These are phyloP conservation scores for Myotis daubentonii DNA, from an alignment of 2,797 vertebrate genomes.

Conservation along the genomic window DNA sequence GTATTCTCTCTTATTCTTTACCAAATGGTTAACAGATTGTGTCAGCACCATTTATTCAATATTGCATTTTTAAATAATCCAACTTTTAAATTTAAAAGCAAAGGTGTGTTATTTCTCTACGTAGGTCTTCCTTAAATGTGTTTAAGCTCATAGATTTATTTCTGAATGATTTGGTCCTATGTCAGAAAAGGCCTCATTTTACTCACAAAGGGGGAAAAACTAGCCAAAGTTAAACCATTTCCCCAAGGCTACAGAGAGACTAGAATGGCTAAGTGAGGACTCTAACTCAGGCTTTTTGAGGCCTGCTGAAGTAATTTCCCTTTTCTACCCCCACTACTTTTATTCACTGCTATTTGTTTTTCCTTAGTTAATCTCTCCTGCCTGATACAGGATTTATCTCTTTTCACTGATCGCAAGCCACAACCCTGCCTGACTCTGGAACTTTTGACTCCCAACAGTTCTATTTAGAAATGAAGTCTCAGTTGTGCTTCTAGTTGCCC, in stretches of 20 bases:
- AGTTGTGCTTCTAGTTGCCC: neutral
- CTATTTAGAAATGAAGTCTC: neutral
- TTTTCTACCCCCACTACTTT: neutral
- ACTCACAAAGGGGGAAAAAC: neutral
- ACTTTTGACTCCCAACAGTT: neutral
- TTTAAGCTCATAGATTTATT: neutral
- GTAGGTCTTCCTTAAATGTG: neutral
- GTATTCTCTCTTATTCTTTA: neutral
- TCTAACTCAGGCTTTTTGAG: neutral
- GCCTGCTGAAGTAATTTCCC: neutral
- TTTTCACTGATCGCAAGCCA: neutral
- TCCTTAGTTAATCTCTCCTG: neutral
- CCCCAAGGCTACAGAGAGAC: neutral
- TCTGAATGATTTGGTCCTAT: neutral
- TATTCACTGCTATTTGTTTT: neutral
- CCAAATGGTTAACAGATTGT: neutral
- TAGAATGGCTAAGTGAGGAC: neutral
- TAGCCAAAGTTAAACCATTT: neutral
- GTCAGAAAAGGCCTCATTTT: conserved; percentile 26
- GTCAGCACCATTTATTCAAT: neutral
- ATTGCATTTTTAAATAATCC: neutral
- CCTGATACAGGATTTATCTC: neutral
- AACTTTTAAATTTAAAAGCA: conserved; percentile 40
- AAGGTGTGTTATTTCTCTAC: neutral
- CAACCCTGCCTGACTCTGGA: conserved; percentile 50